Percentiles rank a stretch among this genome's conserved stretches.
These are phyloP conservation scores for Trachythela sp. DNA, from an alignment of 64 coral and sea anemone genomes.

Conservation along the genomic window DNA sequence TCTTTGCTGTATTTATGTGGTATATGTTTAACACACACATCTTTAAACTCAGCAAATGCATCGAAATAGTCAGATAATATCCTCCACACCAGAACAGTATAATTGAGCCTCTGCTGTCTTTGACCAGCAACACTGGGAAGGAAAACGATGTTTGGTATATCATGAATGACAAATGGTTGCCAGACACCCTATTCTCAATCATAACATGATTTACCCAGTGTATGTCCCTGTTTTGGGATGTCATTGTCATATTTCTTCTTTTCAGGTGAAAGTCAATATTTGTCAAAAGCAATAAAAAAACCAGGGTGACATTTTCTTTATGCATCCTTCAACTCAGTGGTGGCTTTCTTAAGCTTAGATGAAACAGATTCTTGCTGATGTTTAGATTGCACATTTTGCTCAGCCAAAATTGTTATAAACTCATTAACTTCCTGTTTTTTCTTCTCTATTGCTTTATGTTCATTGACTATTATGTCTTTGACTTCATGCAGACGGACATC, in stretches of 20 bases:
- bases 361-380: neutral
- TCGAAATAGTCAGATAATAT: slow-evolving; percentile 44
- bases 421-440: neutral
- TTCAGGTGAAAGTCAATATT: slow-evolving; percentile 41
- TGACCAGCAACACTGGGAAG: neutral
- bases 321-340: neutral
- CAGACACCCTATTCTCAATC: slow-evolving; percentile 39
- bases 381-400: neutral
- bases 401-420: neutral
- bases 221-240: slow-evolving; percentile 20
- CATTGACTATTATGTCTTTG: neutral
- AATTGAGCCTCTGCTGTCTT: slow-evolving; percentile 35
- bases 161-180: neutral
- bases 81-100: slow-evolving; percentile 40
- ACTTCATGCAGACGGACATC: too few species aligned
- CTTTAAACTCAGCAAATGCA: slow-evolving; percentile 30
- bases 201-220: slow-evolving; percentile 54
- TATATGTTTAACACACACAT: slow-evolving; percentile 52
- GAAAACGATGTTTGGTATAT: neutral
- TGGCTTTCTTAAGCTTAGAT: too few species aligned
- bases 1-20: slow-evolving; percentile 55
- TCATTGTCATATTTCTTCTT: slow-evolving; percentile 40
- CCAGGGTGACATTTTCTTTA: slow-evolving; percentile 30
- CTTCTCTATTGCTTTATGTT: neutral
- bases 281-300: slow-evolving; percentile 50